Evolutionary conservation across 2,113 vertebrate species (phyloP).

Genomic region (Laticauda colubrina): DNA sequence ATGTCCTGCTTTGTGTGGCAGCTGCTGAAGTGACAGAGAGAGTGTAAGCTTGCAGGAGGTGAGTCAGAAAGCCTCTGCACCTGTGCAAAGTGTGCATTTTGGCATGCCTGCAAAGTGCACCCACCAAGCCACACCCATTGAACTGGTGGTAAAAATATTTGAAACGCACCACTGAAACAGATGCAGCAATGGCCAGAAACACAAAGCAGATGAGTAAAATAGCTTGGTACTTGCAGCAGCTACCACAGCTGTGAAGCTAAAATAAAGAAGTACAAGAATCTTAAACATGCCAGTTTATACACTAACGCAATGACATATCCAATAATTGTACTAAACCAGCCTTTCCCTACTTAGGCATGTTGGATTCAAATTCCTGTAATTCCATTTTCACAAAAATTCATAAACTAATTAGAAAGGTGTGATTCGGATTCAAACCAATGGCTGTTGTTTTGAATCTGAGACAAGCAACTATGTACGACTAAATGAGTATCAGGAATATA

Average conservation of each 20-base stretch:
- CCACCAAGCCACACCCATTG: too few species aligned
- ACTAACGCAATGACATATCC: neutral
- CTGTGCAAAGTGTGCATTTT: too few species aligned
- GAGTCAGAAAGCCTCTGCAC: too few species aligned
- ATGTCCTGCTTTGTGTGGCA: too few species aligned
- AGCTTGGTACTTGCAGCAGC: neutral
- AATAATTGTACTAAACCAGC: neutral
- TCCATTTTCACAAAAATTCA: neutral
- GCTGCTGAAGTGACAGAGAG: too few species aligned
- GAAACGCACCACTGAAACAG: neutral
- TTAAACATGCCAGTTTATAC: neutral
- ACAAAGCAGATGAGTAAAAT: neutral
- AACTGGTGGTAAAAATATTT: too few species aligned
- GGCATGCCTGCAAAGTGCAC: too few species aligned
- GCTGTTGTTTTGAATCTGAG: neutral
- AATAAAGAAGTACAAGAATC: neutral
- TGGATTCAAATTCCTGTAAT: neutral
- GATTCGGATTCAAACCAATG: neutral
- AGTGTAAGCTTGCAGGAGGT: too few species aligned
- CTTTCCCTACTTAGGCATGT: neutral
- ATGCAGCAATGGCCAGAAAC: neutral
- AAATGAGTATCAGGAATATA: neutral
- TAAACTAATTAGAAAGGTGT: neutral
- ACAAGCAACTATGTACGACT: neutral
- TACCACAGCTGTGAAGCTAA: neutral